Evolutionary conservation across 2,888 invertebrate species (phyloP).

Genomic region (Monoplex corrugatus): DNA sequence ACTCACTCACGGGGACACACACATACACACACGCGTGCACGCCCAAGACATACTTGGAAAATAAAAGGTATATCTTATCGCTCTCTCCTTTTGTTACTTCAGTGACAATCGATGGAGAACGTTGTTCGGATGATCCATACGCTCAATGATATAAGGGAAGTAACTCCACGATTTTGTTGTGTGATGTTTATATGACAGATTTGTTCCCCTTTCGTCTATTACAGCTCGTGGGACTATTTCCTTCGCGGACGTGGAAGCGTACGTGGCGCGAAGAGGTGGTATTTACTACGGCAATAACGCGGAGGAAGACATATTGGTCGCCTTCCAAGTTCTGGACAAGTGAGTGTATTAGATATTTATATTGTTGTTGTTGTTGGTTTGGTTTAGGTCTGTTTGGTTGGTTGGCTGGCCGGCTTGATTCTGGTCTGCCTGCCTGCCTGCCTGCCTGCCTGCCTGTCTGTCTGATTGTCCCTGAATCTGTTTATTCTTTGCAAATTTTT

Average conservation of each 20-base stretch:
- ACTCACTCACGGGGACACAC: no score
- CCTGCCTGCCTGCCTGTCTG: no score
- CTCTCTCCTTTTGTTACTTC: background rate
- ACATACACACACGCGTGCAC: no score
- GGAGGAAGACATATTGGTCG: conserved; percentile 73
- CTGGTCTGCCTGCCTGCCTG: background rate
- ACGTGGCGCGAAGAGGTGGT: conserved; percentile 69
- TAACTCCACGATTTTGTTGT: background rate
- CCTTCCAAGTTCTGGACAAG: conserved; percentile 66
- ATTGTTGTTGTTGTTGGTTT: background rate
- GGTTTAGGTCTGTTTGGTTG: no score
- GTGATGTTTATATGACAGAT: background rate
- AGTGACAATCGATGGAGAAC: background rate
- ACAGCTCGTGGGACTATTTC: conserved; percentile 72
- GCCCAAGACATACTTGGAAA: no score
- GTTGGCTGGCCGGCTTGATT: no score
- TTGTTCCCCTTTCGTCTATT: conserved; percentile 47
- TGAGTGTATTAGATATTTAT: conserved; percentile 22
- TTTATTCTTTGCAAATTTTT: no score
- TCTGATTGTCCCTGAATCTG: no score
- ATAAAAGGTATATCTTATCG: background rate
- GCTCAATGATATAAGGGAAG: background rate
- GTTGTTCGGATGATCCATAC: background rate
- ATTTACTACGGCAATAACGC: conserved; percentile 68
- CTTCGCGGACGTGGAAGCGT: conserved; percentile 72